A percentile compares a stretch with the other conserved stretches of the same genome.
Conservation (phyloP, 2,113 vertebrate genomes). For the Lanius collurio region DNA sequence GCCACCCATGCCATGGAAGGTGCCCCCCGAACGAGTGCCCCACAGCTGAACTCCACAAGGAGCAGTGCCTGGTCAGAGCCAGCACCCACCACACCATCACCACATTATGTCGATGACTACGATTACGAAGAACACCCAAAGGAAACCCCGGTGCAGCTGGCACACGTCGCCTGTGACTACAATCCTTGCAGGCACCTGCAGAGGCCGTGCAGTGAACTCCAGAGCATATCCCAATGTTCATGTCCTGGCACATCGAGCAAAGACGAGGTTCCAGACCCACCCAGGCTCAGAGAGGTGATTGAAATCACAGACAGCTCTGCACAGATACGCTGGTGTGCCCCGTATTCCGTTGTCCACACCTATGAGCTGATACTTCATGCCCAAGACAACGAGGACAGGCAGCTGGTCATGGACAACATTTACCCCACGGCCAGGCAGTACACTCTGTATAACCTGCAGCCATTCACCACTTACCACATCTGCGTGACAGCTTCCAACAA, state of each 20-base stretch:
- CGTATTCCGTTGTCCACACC: slow-evolving; percentile 71
- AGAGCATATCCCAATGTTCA: slow-evolving; percentile 44
- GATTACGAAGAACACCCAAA: not conserved
- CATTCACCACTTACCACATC: slow-evolving; percentile 70
- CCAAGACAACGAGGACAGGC: not conserved
- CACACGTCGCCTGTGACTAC: slow-evolving; percentile 63
- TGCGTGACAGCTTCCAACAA: slow-evolving; percentile 74
- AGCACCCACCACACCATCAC: not conserved
- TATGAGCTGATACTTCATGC: slow-evolving; percentile 68
- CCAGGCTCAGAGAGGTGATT: slow-evolving; percentile 52
- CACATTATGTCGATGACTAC: slow-evolving; percentile 38
- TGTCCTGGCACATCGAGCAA: slow-evolving; percentile 71
- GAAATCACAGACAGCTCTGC: slow-evolving; percentile 74
- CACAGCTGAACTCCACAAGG: not conserved
- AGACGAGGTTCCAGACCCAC: slow-evolving; percentile 67
- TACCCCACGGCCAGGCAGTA: slow-evolving; percentile 68
- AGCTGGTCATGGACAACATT: slow-evolving; percentile 57
- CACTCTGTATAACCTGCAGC: slow-evolving; percentile 68
- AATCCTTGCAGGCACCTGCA: slow-evolving; percentile 79
- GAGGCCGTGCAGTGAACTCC: slow-evolving; percentile 73
- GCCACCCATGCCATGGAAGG: not conserved
- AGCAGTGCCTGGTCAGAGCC: not conserved
- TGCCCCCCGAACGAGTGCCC: not conserved
- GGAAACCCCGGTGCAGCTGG: not conserved
- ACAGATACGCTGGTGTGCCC: slow-evolving; percentile 78